Evolutionary conservation across 2,888 invertebrate species (phyloP), one percentile per base, ranked within the genome.

Genomic region (Chromoteleia sp.): DNA sequence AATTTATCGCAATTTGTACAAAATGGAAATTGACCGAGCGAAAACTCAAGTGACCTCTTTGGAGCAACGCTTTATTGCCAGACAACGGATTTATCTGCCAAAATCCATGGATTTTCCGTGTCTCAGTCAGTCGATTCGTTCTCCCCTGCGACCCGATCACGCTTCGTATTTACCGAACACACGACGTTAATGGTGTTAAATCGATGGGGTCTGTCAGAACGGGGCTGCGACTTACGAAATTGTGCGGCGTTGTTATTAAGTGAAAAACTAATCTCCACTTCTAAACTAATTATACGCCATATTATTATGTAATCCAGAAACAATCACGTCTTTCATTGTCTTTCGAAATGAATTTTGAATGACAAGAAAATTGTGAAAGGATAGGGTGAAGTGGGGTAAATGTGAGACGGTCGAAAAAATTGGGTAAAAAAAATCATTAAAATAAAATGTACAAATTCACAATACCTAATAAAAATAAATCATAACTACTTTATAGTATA

Each of bases 211-310:
- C 67, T 67, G 29, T 68, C 75, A 43, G 33, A 52, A 52, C 50
- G 15, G 43, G 25, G 50, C n/a, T 6, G 59, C 41, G 39, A 76
- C 41, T 67, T 67, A 17, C 41, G n/a, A 25, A 67, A 68, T 67
- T 76, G 41, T 67, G 50, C 41, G 48, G 30, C 52, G 45, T 63
- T 67, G 39, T 67, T 68, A 73, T 73, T 73, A 67, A 21, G 39
- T 17, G 75, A 76, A 76, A 76, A 76, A 76, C 59, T 75, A 65
- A 75, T 75, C 43, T 56, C 41, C 36, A 41, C 74, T 68, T 56
- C 41, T 14, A 59, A 76, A 76, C 33, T 67, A 52, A 59, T 67
- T 76, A 68, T 30, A 29, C 50, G 48, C 39, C 48, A 19, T 17
- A 58, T 48, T 58, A 58, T 41, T 33, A 15, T 25, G 21, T 19